phyloP scores from a whole-genome alignment of 1,140 invertebrate genomes.

The Bombus waltoni region DNA sequence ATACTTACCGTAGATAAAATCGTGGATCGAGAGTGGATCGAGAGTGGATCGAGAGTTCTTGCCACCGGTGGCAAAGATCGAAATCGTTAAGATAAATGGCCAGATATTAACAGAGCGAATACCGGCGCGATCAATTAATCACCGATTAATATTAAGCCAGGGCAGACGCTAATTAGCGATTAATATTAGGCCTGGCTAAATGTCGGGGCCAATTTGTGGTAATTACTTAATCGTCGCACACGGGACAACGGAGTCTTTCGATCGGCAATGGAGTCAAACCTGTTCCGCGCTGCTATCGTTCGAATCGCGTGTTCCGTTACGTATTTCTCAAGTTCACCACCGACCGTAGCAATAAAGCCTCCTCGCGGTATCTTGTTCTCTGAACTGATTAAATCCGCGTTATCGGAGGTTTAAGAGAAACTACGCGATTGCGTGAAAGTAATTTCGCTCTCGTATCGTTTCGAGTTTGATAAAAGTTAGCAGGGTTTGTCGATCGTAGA shows the following conservation, averaged over 20 bases:
- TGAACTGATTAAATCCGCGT: conserved; percentile 50
- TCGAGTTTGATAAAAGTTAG: too few relatives aligned
- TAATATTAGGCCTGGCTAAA: conserved; percentile 60
- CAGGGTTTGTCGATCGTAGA: too few relatives aligned
- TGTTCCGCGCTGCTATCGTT: conserved; percentile 54
- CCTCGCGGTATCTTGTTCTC: conserved; percentile 22
- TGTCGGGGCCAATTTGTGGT: conserved; percentile 61
- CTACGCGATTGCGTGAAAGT: too few relatives aligned
- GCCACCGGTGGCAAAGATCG: conserved; percentile 50
- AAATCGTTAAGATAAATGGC: conserved; percentile 58
- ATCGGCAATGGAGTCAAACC: conserved; percentile 56
- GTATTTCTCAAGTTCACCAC: conserved; percentile 46
- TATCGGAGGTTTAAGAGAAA: not conserved
- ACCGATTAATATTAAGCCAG: conserved; percentile 46
- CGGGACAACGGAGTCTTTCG: conserved; percentile 16
- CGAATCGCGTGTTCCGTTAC: conserved; percentile 40
- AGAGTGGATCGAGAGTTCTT: not conserved
- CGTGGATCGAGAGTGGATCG: not conserved
- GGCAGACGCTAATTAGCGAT: conserved; percentile 54
- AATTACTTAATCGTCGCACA: conserved; percentile 63
- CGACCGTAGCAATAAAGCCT: conserved; percentile 42
- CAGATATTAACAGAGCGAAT: conserved; percentile 37
- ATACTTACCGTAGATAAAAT: not conserved
- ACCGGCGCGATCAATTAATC: conserved; percentile 59
- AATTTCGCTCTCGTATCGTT: too few relatives aligned